A percentile compares a stretch with the other conserved stretches of the same genome.
Conservation (phyloP, 2,113 vertebrate genomes). For the Tachysurus fulvidraco region DNA sequence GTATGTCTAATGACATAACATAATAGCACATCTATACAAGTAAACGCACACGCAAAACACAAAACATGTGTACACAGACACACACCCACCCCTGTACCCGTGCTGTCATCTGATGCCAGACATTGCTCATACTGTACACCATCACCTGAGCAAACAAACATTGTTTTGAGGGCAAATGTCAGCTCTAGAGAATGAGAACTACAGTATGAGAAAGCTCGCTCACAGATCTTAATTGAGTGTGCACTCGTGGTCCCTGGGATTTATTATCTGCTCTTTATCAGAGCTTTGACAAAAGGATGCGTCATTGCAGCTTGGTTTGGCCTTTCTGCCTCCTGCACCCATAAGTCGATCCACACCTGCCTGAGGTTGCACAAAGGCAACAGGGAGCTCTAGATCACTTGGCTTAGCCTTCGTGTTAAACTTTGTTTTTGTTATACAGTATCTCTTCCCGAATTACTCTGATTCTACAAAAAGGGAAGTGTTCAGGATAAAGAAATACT, state of each 20-base stretch:
- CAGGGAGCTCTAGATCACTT: background rate
- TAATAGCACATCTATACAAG: conserved; percentile 27
- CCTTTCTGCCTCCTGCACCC: conserved; percentile 20
- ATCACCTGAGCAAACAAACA: conserved; percentile 54
- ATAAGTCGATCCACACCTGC: background rate
- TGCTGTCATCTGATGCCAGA: conserved; percentile 40
- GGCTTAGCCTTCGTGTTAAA: background rate
- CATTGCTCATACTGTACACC: conserved; percentile 33
- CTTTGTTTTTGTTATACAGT: background rate
- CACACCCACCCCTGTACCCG: background rate
- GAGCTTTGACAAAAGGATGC: conserved; percentile 24
- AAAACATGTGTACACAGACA: conserved; percentile 18
- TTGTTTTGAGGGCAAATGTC: conserved; percentile 32
- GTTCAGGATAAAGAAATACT: background rate
- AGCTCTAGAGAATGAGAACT: conserved; percentile 30
- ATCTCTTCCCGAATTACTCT: background rate
- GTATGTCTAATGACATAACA: conserved; percentile 28
- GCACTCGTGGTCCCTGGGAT: background rate
- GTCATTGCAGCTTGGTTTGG: conserved; percentile 7
- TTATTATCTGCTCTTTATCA: conserved; percentile 46
- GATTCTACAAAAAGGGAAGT: background rate
- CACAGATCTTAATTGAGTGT: conserved; percentile 33
- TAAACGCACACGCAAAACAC: background rate
- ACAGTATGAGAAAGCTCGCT: conserved; percentile 35
- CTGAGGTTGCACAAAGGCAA: background rate